Evolutionary conservation across 2,888 invertebrate species (phyloP).

Genomic region (Amphimallon solstitiale): DNA sequence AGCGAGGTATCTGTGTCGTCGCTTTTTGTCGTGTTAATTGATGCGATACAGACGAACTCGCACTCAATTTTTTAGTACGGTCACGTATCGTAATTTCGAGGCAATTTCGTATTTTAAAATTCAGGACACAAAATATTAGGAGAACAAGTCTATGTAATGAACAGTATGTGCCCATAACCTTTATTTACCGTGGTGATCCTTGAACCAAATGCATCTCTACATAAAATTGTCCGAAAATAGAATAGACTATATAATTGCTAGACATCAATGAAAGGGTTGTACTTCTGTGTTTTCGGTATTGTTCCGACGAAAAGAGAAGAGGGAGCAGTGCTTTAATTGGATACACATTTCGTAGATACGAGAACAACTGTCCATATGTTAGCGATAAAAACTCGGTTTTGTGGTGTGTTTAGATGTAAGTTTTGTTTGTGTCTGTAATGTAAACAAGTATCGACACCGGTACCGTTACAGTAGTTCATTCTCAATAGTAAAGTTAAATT

Average conservation of each 20-base stretch:
- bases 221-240: conserved; percentile 15
- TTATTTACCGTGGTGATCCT: not conserved
- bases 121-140: conserved; percentile 8
- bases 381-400: conserved; percentile 13
- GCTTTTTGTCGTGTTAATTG: conserved; percentile 15
- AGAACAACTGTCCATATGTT: conserved; percentile 5
- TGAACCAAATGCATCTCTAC: conserved; percentile 23
- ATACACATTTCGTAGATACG: conserved; percentile 20
- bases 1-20: not conserved
- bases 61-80: not conserved
- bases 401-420: conserved; percentile 21
- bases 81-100: conserved; percentile 25
- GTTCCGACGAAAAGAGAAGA: not conserved
- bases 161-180: not conserved
- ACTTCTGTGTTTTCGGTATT: no score
- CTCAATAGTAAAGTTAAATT: no score
- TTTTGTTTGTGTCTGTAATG: conserved; percentile 18
- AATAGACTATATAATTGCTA: not conserved
- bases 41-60: not conserved
- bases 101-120: conserved; percentile 15
- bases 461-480: not conserved
- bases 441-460: conserved; percentile 1
- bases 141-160: conserved; percentile 4
- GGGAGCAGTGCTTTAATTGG: conserved; percentile 24
- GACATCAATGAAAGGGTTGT: no score